phyloP scores from a whole-genome alignment of 2,888 invertebrate genomes.

The Protodeltote pygarga region DNA sequence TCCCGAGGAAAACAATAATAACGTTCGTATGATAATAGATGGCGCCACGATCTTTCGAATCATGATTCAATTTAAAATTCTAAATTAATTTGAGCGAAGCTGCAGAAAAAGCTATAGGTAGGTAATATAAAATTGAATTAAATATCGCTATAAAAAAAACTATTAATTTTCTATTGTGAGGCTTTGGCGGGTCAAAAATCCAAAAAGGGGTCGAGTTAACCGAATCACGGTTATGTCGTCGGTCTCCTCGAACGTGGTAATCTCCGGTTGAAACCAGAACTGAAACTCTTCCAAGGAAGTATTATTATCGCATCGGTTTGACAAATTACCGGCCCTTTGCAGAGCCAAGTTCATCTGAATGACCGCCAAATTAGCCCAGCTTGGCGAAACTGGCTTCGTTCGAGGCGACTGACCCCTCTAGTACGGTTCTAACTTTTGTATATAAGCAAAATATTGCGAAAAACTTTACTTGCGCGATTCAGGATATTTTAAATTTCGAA shows the following conservation, averaged over 20 bases:
- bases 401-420: conserved; percentile 42
- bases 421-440: rapidly evolving
- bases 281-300: no score
- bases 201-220: not conserved
- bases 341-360: conserved; percentile 25
- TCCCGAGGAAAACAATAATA: no score
- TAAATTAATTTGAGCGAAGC: not conserved
- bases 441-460: conserved; percentile 7
- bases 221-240: no score
- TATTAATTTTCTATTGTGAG: no score
- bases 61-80: no score
- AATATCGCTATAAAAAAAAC: no score
- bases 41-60: no score
- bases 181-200: no score
- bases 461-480: conserved; percentile 32
- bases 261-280: not conserved
- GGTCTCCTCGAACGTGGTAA: not conserved
- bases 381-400: conserved; percentile 44
- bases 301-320: no score
- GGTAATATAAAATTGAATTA: no score
- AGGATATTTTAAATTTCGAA: conserved; percentile 5
- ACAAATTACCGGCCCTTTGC: not conserved
- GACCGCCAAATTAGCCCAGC: conserved; percentile 41
- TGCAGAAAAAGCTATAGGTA: no score
- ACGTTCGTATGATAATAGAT: no score